Base-by-base conservation (phyloP, 2,888 invertebrate species). In the Acutogordius australiensis region DNA sequence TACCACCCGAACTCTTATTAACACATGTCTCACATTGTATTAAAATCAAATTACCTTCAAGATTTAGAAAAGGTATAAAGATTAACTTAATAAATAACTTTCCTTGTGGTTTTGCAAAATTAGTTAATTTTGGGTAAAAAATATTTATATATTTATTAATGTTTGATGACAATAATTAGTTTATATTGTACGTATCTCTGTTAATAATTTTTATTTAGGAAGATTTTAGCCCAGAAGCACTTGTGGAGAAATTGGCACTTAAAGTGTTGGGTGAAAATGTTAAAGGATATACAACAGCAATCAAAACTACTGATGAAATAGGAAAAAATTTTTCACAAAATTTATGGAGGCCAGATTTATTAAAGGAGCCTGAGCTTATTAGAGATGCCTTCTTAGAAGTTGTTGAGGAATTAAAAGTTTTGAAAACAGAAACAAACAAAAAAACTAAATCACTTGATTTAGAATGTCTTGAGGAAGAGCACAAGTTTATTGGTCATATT, bases 221-320 rank as follows among this genome's bases (percentile, higher is more conserved):
- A 68, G 86, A 90, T 0, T 94, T 91, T 70, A 86, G 90, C 74
- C 81, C 88, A 13, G 85, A 87, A 67, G 91, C 91, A 70, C 94
- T 94, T 75, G 88, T 97, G 1, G 94, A 97, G 70, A 77, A 90
- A 61, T 76, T 94, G 67, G 91, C 91, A 45, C 84, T 87, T 59
- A 84, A 85, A 69, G 78, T 78, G 51, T 78, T 78, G 64, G 76
- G 75, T 23, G 75, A 71, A 66, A 79, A 78, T 65, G n/a, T n/a
- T n/a, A n/a, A n/a, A n/a, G n/a, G n/a, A n/a, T n/a, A 82, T 80
- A 67, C 73, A 75, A 30, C 63, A 57, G 59, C 57, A 62, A n/a
- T n/a, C n/a, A n/a, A n/a, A n/a, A 37, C 37, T 37, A 37, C 37
- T 18, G n/a, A n/a, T n/a, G n/a, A n/a, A n/a, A n/a, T n/a, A n/a